A percentile compares a stretch with the other conserved stretches of the same genome.
Conservation (phyloP, 1,140 invertebrate species). For the Drosophila serrata region DNA sequence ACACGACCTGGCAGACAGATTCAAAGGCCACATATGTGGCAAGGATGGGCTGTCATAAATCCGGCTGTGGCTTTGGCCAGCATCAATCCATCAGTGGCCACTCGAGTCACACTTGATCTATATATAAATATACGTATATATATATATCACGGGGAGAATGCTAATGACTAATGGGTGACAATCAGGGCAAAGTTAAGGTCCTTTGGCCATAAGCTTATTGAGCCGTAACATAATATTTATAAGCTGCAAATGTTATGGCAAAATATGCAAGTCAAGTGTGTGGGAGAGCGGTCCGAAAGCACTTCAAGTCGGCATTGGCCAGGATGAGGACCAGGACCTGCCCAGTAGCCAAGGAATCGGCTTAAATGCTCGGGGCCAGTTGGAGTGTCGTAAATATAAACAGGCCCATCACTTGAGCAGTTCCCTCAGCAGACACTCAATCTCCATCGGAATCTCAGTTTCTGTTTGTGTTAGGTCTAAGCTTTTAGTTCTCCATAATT, state of each 20-base stretch:
- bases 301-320: constrained; percentile 41
- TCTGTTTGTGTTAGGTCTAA: constrained; percentile 43
- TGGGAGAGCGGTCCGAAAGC: constrained; percentile 14
- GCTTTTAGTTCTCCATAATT: constrained; percentile 77
- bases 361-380: constrained; percentile 40
- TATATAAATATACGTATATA: not conserved
- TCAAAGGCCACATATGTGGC: constrained; percentile 30
- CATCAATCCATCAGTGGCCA: constrained; percentile 57
- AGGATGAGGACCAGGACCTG: constrained; percentile 8
- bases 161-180: constrained; percentile 76
- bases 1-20: constrained; percentile 47
- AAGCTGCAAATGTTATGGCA: constrained; percentile 42
- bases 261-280: constrained; percentile 56
- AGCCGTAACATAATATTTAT: constrained; percentile 81
- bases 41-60: constrained; percentile 24
- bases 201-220: constrained; percentile 60
- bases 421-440: constrained; percentile 6
- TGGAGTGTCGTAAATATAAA: constrained; percentile 62
- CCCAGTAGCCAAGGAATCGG: constrained; percentile 34
- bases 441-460: constrained; percentile 18
- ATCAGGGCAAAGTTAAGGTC: constrained; percentile 39
- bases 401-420: constrained; percentile 65
- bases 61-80: constrained; percentile 7
- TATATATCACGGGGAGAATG: constrained; percentile 18
- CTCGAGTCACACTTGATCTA: constrained; percentile 31